Evolutionary conservation across 2,113 vertebrate species (phyloP).

Genomic region (Phaethon lepturus): DNA sequence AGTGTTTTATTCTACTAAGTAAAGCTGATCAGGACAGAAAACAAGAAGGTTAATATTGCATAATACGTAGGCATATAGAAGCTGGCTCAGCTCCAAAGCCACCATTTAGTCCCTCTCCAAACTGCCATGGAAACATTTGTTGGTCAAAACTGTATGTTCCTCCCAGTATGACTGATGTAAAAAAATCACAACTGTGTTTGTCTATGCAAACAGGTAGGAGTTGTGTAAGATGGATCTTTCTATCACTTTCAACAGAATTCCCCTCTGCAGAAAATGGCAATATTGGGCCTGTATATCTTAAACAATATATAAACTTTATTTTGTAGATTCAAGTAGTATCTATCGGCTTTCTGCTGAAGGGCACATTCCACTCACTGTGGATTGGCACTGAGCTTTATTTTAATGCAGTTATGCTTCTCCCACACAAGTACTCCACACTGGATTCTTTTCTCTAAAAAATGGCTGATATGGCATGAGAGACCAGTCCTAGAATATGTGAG

Average conservation of each 20-base stretch:
- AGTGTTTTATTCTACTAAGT: not conserved
- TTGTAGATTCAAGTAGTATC: not conserved
- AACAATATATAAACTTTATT: not conserved
- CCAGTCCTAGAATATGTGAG: not conserved
- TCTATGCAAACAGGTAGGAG: not conserved
- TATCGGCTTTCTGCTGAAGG: not conserved
- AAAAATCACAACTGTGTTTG: not conserved
- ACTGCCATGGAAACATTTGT: not conserved
- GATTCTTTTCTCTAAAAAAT: constrained; percentile 2
- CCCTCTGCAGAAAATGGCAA: not conserved
- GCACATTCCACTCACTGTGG: not conserved
- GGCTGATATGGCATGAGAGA: not conserved
- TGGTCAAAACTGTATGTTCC: not conserved
- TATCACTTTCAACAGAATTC: not conserved
- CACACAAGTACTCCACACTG: not conserved
- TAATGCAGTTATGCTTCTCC: not conserved
- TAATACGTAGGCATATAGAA: not conserved
- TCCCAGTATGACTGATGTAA: not conserved
- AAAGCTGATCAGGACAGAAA: not conserved
- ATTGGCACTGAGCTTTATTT: not conserved
- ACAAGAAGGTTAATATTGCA: not conserved
- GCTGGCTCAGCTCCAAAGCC: not conserved
- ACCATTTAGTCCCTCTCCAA: not conserved
- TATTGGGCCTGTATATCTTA: not conserved
- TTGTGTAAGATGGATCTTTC: not conserved